Evolutionary conservation across 92 coral and sea anemone genomes (phyloP).

Genomic region (Muricea muricata): DNA sequence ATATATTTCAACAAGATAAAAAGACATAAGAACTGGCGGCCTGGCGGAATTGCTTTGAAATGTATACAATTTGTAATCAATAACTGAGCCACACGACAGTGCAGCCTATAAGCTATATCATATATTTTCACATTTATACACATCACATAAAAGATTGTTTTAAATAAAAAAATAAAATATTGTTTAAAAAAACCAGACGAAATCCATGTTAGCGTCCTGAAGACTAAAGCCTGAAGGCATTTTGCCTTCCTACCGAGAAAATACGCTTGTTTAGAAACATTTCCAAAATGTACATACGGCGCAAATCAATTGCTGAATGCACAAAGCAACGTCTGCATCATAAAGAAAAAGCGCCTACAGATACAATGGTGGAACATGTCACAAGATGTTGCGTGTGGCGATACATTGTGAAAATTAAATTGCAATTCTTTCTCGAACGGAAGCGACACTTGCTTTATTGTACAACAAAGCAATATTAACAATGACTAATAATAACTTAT

Average conservation of each 20-base stretch:
- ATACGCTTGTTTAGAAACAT: not conserved
- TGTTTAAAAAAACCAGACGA: too few relatives aligned
- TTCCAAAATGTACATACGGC: not conserved
- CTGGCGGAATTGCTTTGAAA: too few relatives aligned
- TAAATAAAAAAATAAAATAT: too few relatives aligned
- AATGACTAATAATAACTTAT: not conserved
- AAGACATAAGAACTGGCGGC: too few relatives aligned
- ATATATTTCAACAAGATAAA: too few relatives aligned
- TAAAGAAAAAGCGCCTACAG: not conserved
- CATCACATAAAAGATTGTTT: too few relatives aligned
- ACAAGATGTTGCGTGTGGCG: not conserved
- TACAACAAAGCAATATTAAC: not conserved
- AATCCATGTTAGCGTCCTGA: not conserved
- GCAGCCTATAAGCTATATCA: too few relatives aligned
- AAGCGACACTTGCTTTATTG: conserved; percentile 24
- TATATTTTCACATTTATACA: too few relatives aligned
- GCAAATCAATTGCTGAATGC: not conserved
- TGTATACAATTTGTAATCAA: too few relatives aligned
- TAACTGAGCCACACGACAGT: too few relatives aligned
- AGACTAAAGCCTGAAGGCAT: not conserved
- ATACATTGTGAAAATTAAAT: conserved; percentile 14
- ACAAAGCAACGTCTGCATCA: not conserved
- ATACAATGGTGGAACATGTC: not conserved
- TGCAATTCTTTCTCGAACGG: conserved; percentile 13
- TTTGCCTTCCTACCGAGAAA: not conserved